Evolutionary conservation across 2,888 invertebrate species (phyloP).

Genomic region (Tetragonula carbonaria): DNA sequence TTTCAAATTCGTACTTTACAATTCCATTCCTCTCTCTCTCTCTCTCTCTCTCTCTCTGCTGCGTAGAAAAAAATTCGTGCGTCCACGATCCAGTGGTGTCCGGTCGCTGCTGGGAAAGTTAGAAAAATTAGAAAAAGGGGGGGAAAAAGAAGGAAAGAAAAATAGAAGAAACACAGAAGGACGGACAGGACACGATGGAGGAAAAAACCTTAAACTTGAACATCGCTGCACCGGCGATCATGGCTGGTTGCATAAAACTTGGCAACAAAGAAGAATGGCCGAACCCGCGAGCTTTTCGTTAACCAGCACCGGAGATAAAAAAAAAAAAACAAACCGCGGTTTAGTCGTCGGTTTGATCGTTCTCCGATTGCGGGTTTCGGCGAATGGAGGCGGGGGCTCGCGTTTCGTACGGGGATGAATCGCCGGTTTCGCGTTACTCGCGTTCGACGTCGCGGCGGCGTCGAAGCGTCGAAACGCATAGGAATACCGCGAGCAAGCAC

Average conservation of each 20-base stretch:
- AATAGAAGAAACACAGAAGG: neutral
- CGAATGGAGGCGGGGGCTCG: constrained; percentile 2
- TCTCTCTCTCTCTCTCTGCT: too few relatives aligned
- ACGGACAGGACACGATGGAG: neutral
- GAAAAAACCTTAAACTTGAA: neutral
- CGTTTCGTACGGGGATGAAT: neutral
- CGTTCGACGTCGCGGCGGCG: neutral
- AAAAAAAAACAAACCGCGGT: constrained; percentile 5
- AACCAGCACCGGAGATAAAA: neutral
- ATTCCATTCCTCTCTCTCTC: neutral
- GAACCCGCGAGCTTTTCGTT: neutral
- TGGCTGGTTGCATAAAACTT: neutral
- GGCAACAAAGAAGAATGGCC: neutral
- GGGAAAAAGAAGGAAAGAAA: neutral
- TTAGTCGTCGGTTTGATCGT: neutral
- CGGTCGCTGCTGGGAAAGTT: too few relatives aligned
- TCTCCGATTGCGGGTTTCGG: constrained; percentile 16
- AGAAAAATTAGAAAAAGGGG: neutral
- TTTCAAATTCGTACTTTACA: neutral
- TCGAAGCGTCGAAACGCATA: constrained; percentile 23
- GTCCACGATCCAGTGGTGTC: neutral
- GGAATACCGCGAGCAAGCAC: constrained; percentile 4
- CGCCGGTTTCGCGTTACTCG: constrained; percentile 13
- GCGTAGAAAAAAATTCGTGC: neutral
- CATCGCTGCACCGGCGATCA: neutral